Percentiles rank a stretch among this genome's conserved stretches.
Conservation (phyloP, 2,888 invertebrate species). For the Hofmannophila pseudospretella region DNA sequence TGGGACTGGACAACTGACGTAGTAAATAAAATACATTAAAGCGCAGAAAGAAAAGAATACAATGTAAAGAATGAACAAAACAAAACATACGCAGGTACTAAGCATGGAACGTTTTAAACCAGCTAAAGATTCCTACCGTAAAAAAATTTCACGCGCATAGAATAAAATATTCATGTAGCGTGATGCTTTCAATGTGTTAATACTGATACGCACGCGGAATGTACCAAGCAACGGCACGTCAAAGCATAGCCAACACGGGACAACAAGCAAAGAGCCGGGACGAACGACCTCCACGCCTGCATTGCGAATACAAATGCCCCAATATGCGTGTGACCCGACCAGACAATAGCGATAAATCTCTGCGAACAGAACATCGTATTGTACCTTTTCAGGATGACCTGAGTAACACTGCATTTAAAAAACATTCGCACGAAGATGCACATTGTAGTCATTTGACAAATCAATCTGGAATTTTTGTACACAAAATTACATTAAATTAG, state of each 20-base stretch:
- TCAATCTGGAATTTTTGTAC: too few relatives aligned
- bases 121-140: too few relatives aligned
- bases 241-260: slow-evolving; percentile 46
- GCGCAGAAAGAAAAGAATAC: too few relatives aligned
- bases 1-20: too few relatives aligned
- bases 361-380: slow-evolving; percentile 3
- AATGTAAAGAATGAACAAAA: too few relatives aligned
- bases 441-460: too few relatives aligned
- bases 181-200: slow-evolving; percentile 59
- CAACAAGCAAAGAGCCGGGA: slow-evolving; percentile 57
- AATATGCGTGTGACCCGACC: slow-evolving; percentile 28
- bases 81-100: too few relatives aligned
- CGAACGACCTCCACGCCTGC: slow-evolving; percentile 69
- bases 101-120: too few relatives aligned
- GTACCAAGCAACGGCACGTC: slow-evolving; percentile 38
- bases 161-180: slow-evolving; percentile 39
- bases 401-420: background rate
- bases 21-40: too few relatives aligned
- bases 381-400: background rate
- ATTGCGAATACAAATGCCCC: slow-evolving; percentile 62
- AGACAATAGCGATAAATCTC: slow-evolving; percentile 41
- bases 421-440: background rate
- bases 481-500: too few relatives aligned
- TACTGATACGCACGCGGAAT: slow-evolving; percentile 58
- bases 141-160: too few relatives aligned